Evolutionary conservation across 2,797 vertebrate species (phyloP).

Genomic region (Enteromius trimaculatus): DNA sequence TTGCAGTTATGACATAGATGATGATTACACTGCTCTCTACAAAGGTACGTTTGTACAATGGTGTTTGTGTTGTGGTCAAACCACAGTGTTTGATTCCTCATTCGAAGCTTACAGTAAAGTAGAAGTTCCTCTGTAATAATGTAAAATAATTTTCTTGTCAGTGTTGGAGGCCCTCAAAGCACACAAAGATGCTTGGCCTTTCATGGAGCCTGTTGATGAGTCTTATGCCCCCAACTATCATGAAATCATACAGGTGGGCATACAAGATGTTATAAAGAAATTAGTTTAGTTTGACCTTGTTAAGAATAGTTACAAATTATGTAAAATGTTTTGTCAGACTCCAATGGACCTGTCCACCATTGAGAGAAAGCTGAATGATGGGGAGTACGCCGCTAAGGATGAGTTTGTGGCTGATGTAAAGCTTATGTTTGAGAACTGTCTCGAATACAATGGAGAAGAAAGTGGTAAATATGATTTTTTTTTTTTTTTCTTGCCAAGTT

Average conservation of each 20-base stretch:
- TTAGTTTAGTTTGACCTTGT: background rate
- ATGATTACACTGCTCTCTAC: slow-evolving; percentile 95
- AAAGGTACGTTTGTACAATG: slow-evolving; percentile 84
- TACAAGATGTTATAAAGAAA: background rate
- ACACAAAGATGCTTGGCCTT: slow-evolving; percentile 98
- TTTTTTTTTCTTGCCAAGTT: background rate
- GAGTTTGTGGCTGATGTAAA: slow-evolving; percentile 95
- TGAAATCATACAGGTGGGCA: slow-evolving; percentile 88
- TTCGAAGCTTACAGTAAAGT: background rate
- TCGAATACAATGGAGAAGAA: slow-evolving; percentile 95
- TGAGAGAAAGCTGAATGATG: slow-evolving; percentile 92
- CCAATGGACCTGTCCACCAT: slow-evolving; percentile 99
- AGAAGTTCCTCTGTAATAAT: background rate
- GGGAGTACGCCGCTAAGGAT: slow-evolving; percentile 92
- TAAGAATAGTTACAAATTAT: background rate
- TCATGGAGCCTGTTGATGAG: slow-evolving; percentile 96
- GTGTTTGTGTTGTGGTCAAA: background rate
- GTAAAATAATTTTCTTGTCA: slow-evolving; percentile 60
- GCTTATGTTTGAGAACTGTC: slow-evolving; percentile 97
- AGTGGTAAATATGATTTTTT: slow-evolving; percentile 83
- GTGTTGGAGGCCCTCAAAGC: slow-evolving; percentile 94
- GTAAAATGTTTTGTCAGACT: slow-evolving; percentile 73
- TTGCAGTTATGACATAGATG: slow-evolving; percentile 93
- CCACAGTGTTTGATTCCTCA: background rate
- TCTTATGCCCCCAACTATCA: slow-evolving; percentile 97